Base-by-base conservation (phyloP, 2,113 vertebrate species). In the Tyrannus savana region DNA sequence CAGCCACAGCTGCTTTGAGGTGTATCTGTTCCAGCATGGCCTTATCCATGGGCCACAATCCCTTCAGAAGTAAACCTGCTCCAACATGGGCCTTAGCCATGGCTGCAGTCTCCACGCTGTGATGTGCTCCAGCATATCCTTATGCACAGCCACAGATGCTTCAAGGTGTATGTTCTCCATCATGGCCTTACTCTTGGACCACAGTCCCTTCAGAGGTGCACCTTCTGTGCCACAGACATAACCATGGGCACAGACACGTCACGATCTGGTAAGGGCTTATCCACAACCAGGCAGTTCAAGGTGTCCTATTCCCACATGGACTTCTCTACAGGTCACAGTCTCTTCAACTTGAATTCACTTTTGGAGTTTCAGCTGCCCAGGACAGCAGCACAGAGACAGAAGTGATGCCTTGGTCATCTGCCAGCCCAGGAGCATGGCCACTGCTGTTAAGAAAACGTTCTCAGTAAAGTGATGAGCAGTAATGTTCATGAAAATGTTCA, bases 271-370 rank as follows among this genome's bases (percentile, higher is more conserved):
- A 7, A 18, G 53, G 21, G 10, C 41, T 53, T 60, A 47, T 35
- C 23, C n/a, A 47, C 14, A 30, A 39, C 28, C 14, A 41, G n/a
- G 9, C 17, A 15, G n/a, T 39, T 35, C 2, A 12, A 27, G 46
- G 19, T 7, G 17, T 67, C 31, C 18, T 47, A 41, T 12, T 74
- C 21, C 47, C 41, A 17, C 0, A 0, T 8, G 52, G 17, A 15
- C 53, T 67, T 39, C 27, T 17, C 35, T 2, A 2, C 14, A 53
- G n/a, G 47, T 83, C 71, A 42, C 47, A 56, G 22, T 80, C 30
- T 19, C 22, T 67, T 67, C 0, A 6, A 24, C 39, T 41, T 0
- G 0, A 53, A 53, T 33, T 42, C 22, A 33, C n/a, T 8, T 15
- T 35, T 41, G 30, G 30, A 24, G 14, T 47, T 60, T 59, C 68